These are phyloP conservation scores for Gerris lacustris DNA, from an alignment of 2,888 invertebrate genomes.

Conservation along the genomic window DNA sequence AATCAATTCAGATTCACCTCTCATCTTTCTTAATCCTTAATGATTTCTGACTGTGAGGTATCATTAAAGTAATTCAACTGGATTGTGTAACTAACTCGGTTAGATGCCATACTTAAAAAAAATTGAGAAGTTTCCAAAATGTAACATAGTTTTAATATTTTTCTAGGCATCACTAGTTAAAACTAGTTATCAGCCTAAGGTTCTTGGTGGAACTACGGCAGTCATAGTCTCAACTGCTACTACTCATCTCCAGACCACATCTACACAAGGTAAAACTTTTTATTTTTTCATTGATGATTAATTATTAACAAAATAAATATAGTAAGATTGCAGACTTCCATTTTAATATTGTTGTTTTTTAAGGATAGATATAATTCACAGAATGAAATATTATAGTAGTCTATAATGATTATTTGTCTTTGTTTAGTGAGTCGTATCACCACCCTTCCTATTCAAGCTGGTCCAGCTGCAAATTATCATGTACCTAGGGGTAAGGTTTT, in stretches of 20 bases:
- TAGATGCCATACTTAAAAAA: no score
- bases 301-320: no score
- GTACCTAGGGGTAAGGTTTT: constrained; percentile 27
- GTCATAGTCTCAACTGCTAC: neutral
- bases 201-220: neutral
- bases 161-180: neutral
- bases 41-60: no score
- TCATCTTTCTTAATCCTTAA: no score
- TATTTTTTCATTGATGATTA: neutral
- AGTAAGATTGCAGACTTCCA: no score
- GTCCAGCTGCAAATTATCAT: constrained; percentile 26
- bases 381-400: no score
- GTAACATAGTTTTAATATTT: neutral
- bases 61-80: no score
- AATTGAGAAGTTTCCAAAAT: no score
- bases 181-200: neutral
- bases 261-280: neutral
- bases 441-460: constrained; percentile 25
- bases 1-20: no score
- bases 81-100: no score
- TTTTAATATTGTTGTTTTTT: no score
- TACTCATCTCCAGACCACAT: neutral
- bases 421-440: constrained; percentile 19
- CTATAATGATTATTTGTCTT: neutral
- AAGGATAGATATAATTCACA: no score